Evolutionary conservation across 2,888 invertebrate genomes (phyloP), one percentile per base, ranked within the genome.

Genomic region (Diabrotica balteata): DNA sequence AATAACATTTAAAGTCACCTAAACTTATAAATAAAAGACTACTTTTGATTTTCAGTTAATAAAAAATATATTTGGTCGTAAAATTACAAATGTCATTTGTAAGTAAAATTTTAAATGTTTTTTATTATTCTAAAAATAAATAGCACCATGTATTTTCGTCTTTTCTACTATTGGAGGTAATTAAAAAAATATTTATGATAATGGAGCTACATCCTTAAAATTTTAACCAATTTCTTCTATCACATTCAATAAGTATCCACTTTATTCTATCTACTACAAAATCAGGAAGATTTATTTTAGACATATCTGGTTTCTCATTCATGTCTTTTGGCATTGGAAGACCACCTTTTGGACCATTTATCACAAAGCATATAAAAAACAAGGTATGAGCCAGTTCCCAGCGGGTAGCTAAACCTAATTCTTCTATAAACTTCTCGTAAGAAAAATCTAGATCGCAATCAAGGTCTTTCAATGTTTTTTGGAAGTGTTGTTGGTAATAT

Each of bases 401-500:
- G 46, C 64, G 54, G 2, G 59, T 51, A n/a, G 43, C 22, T 7
- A 32, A n/a, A 4, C 49, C 8, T 7, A 70, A 61, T 67, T 70
- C 70, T 8, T 70, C 49, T 44, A 70, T 9, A 7, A 70, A 58
- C 4, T 43, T 55, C 4, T 70, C 57, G 47, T 67, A 64, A 7
- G 66, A 46, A 46, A 70, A 70, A 17, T 44, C 52, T 8, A 51
- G 45, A n/a, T 64, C 44, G 50, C 67, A 67, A 9, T 60, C 49
- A 32, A 66, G 45, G 11, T 49, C 52, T 17, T 52, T 44, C 46
- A 70, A 58, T 11, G 67, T 67, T n/a, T 67, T 58, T 22, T 49
- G 49, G 42, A 70, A 70, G 8, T 60, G 45, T n/a, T 53, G 7
- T 22, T 59, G 61, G 49, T 70, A 70, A 42, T 64, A 50, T 63